Evolutionary conservation across 1,140 invertebrate species (phyloP), one percentile per base, ranked within the genome.

Genomic region (Drosophila cardini): DNA sequence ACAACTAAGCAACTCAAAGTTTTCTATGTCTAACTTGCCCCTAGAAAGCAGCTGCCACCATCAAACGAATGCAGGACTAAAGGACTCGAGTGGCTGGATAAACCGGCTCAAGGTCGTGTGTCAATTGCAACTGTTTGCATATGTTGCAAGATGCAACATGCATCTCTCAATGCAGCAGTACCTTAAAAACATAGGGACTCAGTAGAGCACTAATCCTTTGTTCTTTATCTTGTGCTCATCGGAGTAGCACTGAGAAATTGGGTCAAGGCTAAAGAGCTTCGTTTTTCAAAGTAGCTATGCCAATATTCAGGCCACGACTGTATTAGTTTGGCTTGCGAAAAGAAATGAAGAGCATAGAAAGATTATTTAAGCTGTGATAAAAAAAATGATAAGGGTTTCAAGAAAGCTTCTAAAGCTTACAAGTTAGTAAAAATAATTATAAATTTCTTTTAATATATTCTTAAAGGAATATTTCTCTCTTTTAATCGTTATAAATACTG

Each of bases 261-360:
- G 84, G 83, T 89, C 83, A 87, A 89, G 83, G 83, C 86, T 57
- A 81, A 67, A 53, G 26, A 61, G 63, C 61, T 80, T 48, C 40
- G n/a, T n/a, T 56, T 53, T 48, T 46, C 30, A 15, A 7, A 13
- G 18, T 7, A 82, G 60, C 57, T 77, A 53, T 73, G 80, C 77
- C 80, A 84, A 84, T 42, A 52, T 67, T 61, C 63, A 36, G 53
- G 18, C 70, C 60, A 52, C 38, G 34, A 38, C 2, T 46, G 9
- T 13, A 46, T 21, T 3, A 4, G 9, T 46, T 10, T 4, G 4
- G 7, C 15, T 16, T 16, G 15, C 18, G 16, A 26, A 26, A 3
- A 26, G 4, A 26, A 4, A 26, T 4, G 21, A 26, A 26, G 21
- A 26, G 1, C 4, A 26, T 5, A 3, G 21, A 26, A 2, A 3